Evolutionary conservation across 2,113 vertebrate genomes (phyloP).

Genomic region (Strix aluco): DNA sequence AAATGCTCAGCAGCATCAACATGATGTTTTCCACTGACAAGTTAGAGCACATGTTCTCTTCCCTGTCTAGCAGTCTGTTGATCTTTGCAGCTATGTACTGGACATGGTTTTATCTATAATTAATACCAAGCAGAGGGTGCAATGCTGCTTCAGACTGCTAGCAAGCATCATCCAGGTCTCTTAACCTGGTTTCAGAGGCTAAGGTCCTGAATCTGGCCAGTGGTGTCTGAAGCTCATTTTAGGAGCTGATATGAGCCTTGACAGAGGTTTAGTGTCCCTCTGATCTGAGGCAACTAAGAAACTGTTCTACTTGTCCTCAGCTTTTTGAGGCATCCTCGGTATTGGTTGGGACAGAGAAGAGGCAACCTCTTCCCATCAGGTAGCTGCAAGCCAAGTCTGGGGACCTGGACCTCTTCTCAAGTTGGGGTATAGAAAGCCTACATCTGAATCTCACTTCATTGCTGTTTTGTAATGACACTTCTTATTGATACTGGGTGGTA

Average conservation of each 20-base stretch:
- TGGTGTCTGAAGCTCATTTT: not conserved
- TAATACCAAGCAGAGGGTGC: not conserved
- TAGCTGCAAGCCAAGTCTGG: not conserved
- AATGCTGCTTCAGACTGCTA: not conserved
- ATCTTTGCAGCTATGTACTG: not conserved
- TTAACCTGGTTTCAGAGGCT: not conserved
- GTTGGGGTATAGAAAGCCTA: not conserved
- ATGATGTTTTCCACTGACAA: not conserved
- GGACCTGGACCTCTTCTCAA: not conserved
- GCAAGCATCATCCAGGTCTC: not conserved
- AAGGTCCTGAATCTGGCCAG: not conserved
- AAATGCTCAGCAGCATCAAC: not conserved
- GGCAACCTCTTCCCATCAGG: not conserved
- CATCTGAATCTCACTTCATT: not conserved
- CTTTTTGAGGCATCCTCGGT: not conserved
- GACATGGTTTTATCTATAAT: rapidly evolving
- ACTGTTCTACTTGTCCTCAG: not conserved
- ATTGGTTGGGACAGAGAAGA: not conserved
- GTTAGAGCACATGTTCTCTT: not conserved
- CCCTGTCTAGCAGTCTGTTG: not conserved
- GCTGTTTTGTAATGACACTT: not conserved
- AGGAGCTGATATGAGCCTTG: not conserved
- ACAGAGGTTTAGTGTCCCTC: not conserved
- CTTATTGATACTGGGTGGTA: not conserved
- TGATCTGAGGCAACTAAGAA: not conserved